Percentiles rank a stretch among this genome's conserved stretches.
phyloP scores from a whole-genome alignment of 2,888 invertebrate genomes.

The Phaonia tiefii region DNA sequence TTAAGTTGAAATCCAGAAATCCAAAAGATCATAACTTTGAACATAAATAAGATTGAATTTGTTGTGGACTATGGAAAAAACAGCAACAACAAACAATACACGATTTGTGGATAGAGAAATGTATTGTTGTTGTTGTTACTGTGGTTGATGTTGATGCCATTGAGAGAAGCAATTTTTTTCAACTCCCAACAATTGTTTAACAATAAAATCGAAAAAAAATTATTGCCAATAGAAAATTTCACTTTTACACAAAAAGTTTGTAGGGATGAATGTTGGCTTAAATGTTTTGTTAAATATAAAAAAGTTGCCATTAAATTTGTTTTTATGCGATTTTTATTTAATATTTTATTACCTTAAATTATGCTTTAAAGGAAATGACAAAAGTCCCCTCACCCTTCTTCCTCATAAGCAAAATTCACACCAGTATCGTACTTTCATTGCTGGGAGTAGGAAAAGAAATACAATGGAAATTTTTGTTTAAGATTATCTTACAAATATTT shows the following conservation, averaged over 20 bases:
- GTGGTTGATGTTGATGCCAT: not conserved
- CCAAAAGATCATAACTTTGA: constrained; percentile 65
- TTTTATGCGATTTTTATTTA: constrained; percentile 63
- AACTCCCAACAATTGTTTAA: constrained; percentile 21
- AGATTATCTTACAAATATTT: constrained; percentile 31
- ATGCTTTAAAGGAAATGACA: constrained; percentile 13
- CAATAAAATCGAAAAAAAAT: constrained; percentile 24
- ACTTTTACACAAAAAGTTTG: constrained; percentile 20
- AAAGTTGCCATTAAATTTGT: constrained; percentile 59
- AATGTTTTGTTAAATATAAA: constrained; percentile 3
- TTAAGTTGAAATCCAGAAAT: constrained; percentile 27
- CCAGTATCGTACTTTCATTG: not conserved
- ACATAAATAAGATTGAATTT: constrained; percentile 65
- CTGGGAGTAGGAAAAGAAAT: not conserved
- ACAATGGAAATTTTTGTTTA: constrained; percentile 10
- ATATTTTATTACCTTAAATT: constrained; percentile 52
- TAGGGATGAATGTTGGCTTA: not conserved
- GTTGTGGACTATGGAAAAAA: constrained; percentile 16
- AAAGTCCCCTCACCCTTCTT: not conserved
- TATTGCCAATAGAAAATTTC: constrained; percentile 36
- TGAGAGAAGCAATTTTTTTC: not conserved
- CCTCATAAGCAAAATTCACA: constrained; percentile 14
- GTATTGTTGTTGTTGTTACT: constrained; percentile 19
- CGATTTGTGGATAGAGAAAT: constrained; percentile 29
- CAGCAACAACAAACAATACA: constrained; percentile 33